Conservation (phyloP, 92 coral and sea anemone species). For the Palythoa grandiflora region DNA sequence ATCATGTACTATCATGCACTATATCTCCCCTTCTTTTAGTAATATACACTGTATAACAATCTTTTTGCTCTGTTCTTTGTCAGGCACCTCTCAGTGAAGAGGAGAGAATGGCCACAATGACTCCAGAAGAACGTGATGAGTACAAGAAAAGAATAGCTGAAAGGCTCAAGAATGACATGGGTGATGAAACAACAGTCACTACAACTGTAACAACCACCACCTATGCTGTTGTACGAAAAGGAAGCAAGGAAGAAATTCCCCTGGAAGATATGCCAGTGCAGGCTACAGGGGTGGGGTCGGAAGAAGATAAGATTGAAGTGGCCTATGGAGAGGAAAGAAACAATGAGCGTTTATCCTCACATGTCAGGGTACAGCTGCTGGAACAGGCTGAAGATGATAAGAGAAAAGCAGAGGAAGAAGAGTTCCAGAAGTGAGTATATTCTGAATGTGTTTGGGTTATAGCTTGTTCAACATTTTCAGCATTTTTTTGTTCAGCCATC, state of each 20-base stretch:
- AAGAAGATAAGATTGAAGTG: conserved; percentile 23
- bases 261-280: conserved; percentile 28
- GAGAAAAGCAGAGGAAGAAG: conserved; percentile 20
- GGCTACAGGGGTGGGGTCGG: conserved; percentile 24
- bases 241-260: conserved; percentile 4
- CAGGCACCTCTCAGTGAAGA: conserved; percentile 89
- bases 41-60: background rate
- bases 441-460: no score
- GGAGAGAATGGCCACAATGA: conserved; percentile 91
- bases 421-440: conserved; percentile 5
- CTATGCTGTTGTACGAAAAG: conserved; percentile 36
- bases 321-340: conserved; percentile 37
- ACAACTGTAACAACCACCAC: conserved; percentile 68
- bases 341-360: conserved; percentile 20
- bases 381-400: conserved; percentile 29
- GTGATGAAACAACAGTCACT: conserved; percentile 21
- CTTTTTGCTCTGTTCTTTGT: background rate
- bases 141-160: conserved; percentile 75
- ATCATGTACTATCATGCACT: background rate
- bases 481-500: no score
- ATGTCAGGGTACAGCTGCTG: conserved; percentile 33
- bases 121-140: conserved; percentile 82
- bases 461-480: no score
- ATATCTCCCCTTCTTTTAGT: background rate
- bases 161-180: conserved; percentile 47